Evolutionary conservation across 2,888 invertebrate genomes (phyloP).

Genomic region (Scrobipalpa atriplicella): DNA sequence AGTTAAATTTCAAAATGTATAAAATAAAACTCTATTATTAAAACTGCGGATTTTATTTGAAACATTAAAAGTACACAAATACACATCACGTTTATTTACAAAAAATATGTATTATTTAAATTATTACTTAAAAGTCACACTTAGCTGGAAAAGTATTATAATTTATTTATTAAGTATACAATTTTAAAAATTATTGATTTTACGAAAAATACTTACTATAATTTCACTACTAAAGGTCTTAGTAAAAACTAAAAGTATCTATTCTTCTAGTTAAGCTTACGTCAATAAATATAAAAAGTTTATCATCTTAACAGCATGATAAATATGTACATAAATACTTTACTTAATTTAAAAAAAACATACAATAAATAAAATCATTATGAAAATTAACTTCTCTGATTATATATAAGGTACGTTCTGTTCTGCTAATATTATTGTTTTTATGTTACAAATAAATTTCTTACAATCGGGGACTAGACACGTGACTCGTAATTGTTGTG

Average conservation of each 20-base stretch:
- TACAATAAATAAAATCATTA: too few relatives aligned
- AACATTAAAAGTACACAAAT: slow-evolving; percentile 53
- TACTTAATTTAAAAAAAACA: too few relatives aligned
- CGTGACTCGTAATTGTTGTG: not conserved
- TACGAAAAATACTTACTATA: too few relatives aligned
- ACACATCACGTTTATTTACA: slow-evolving; percentile 73
- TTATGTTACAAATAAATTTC: too few relatives aligned
- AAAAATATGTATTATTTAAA: slow-evolving; percentile 51
- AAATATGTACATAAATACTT: too few relatives aligned
- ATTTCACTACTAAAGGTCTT: not conserved
- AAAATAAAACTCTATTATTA: not conserved
- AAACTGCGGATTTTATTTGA: slow-evolving; percentile 31
- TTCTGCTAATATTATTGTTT: too few relatives aligned
- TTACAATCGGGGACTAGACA: not conserved
- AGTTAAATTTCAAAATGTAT: not conserved
- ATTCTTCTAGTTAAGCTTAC: too few relatives aligned
- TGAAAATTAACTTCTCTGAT: too few relatives aligned
- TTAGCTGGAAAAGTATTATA: slow-evolving; percentile 62
- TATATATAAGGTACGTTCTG: too few relatives aligned
- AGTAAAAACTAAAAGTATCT: not conserved
- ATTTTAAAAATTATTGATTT: not conserved
- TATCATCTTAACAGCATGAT: too few relatives aligned
- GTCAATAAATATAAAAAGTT: too few relatives aligned
- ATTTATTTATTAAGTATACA: slow-evolving; percentile 27
- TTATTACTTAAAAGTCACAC: slow-evolving; percentile 39